phyloP scores from a whole-genome alignment of 2,797 vertebrate genomes.

The Poeciliopsis presidionis region DNA sequence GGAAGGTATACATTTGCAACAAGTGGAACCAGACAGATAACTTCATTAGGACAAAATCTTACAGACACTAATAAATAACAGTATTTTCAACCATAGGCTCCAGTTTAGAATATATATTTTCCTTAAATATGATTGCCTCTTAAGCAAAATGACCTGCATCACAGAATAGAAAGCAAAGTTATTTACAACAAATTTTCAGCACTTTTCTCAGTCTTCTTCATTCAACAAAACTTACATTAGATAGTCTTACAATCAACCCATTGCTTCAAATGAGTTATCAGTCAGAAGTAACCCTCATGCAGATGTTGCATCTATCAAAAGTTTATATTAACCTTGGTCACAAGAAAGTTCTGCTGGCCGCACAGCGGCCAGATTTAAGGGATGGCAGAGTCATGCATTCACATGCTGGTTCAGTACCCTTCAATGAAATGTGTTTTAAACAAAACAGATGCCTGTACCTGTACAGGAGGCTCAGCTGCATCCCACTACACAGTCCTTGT shows the following conservation, averaged over 20 bases:
- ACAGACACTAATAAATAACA: slow-evolving; percentile 54
- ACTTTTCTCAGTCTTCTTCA: slow-evolving; percentile 7
- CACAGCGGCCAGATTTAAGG: slow-evolving; percentile 25
- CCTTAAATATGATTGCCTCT: neutral
- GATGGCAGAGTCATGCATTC: slow-evolving; percentile 45
- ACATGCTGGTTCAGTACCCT: slow-evolving; percentile 63
- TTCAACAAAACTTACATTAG: slow-evolving; percentile 32
- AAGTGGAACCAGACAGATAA: slow-evolving; percentile 9
- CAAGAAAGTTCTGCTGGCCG: slow-evolving; percentile 14
- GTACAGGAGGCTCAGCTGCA: slow-evolving; percentile 10
- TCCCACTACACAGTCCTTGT: slow-evolving; percentile 17
- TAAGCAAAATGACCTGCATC: slow-evolving; percentile 24
- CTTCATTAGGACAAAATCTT: slow-evolving; percentile 4
- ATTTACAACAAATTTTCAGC: slow-evolving; percentile 30
- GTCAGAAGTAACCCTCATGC: slow-evolving; percentile 13
- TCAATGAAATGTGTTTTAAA: slow-evolving; percentile 41
- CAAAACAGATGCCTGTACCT: slow-evolving; percentile 29
- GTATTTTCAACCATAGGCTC: slow-evolving; percentile 41
- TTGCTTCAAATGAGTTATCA: slow-evolving; percentile 42
- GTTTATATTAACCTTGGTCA: slow-evolving; percentile 7
- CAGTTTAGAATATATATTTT: slow-evolving; percentile 24
- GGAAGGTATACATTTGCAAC: slow-evolving; percentile 21
- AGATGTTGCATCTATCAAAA: slow-evolving; percentile 4
- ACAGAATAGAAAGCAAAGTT: slow-evolving; percentile 21
- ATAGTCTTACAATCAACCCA: slow-evolving; percentile 22